Percentiles rank a stretch among this genome's conserved stretches.
These are phyloP conservation scores for Sclerodermus sp. DNA, from an alignment of 2,888 invertebrate genomes.

Conservation along the genomic window DNA sequence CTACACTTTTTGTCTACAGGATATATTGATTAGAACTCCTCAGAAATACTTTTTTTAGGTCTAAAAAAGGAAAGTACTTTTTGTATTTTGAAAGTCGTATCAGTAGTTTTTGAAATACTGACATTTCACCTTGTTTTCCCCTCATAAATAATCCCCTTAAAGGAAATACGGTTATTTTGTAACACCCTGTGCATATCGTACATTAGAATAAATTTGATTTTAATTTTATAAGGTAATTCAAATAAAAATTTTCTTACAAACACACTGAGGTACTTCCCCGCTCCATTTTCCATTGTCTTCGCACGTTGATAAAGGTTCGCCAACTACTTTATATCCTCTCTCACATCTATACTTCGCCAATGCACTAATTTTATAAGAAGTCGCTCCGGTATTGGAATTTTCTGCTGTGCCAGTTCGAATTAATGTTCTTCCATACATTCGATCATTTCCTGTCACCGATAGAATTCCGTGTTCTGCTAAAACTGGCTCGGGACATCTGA, in stretches of 20 bases:
- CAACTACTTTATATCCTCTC: constrained; percentile 83
- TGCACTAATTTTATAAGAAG: constrained; percentile 84
- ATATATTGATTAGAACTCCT: too few species aligned
- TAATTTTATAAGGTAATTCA: too few species aligned
- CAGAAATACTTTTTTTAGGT: too few species aligned
- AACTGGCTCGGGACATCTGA: constrained; percentile 82
- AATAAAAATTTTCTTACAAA: constrained; percentile 66
- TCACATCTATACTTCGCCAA: constrained; percentile 88
- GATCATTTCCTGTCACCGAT: constrained; percentile 87
- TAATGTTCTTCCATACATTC: constrained; percentile 83
- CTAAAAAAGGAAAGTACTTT: too few species aligned
- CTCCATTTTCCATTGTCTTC: constrained; percentile 86
- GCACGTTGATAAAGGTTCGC: constrained; percentile 82
- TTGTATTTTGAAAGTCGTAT: too few species aligned
- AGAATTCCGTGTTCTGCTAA: constrained; percentile 83
- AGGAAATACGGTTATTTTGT: too few species aligned
- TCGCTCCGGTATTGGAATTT: constrained; percentile 67
- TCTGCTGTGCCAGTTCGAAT: constrained; percentile 71
- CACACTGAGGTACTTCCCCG: constrained; percentile 78
- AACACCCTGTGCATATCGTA: too few species aligned
- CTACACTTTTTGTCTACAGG: too few species aligned
- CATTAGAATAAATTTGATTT: not conserved
- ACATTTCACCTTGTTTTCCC: too few species aligned
- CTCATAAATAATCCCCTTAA: too few species aligned
- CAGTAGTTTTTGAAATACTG: too few species aligned